These are phyloP conservation scores for Norana najaformis DNA, from an alignment of 2,888 invertebrate species.

Conservation along the genomic window DNA sequence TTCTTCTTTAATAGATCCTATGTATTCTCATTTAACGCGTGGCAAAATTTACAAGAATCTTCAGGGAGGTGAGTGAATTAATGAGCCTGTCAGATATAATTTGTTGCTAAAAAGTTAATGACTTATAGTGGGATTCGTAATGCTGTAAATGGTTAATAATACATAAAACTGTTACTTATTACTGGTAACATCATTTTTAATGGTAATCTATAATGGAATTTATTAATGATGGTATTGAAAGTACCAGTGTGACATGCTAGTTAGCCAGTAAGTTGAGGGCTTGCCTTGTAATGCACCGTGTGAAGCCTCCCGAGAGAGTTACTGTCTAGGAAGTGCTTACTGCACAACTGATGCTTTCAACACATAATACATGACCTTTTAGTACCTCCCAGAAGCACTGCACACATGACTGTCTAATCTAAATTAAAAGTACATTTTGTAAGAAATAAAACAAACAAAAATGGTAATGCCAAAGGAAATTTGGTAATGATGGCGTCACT, in stretches of 20 bases:
- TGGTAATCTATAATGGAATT: neutral
- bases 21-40: neutral
- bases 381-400: too few relatives aligned
- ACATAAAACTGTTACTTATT: too few relatives aligned
- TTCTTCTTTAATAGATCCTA: neutral
- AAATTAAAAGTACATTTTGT: neutral
- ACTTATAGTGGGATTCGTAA: neutral
- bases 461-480: neutral
- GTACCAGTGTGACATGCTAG: too few relatives aligned
- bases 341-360: neutral
- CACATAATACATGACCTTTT: too few relatives aligned
- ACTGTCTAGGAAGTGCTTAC: neutral
- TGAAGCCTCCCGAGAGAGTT: neutral
- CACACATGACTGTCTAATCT: neutral
- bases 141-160: neutral
- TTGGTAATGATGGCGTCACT: neutral
- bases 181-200: neutral
- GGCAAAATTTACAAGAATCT: slow-evolving; percentile 22
- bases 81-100: neutral
- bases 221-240: neutral
- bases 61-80: slow-evolving; percentile 10
- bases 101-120: neutral
- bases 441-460: slow-evolving; percentile 6
- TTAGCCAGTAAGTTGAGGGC: neutral
- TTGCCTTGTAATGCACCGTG: neutral